Evolutionary conservation across 1,140 invertebrate species (phyloP).

Genomic region (Euura saliciscinereae): DNA sequence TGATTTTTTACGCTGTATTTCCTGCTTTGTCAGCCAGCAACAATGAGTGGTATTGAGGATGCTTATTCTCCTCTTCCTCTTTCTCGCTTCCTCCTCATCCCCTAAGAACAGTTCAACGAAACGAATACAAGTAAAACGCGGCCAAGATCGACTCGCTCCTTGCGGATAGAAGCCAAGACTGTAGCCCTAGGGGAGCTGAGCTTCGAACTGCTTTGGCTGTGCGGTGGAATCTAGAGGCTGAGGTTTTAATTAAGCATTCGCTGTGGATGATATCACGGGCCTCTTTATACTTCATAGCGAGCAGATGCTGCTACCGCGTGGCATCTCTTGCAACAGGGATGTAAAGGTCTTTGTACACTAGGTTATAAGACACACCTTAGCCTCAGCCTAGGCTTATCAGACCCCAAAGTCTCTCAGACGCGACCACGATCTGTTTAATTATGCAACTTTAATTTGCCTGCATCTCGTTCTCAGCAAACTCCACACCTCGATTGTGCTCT

Average conservation of each 20-base stretch:
- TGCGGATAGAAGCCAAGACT: constrained; percentile 38
- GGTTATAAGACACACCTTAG: not conserved
- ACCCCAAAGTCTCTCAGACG: too few species aligned
- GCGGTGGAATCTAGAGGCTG: constrained; percentile 37
- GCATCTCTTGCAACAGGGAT: constrained; percentile 10
- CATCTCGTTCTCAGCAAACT: constrained; percentile 34
- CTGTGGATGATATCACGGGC: constrained; percentile 57
- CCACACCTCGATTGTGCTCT: not conserved
- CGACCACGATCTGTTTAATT: constrained; percentile 50
- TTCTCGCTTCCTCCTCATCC: not conserved
- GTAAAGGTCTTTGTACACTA: too few species aligned
- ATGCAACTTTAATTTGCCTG: constrained; percentile 60
- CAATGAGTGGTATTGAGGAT: constrained; percentile 1
- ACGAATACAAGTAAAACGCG: constrained; percentile 1
- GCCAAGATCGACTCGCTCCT: constrained; percentile 35
- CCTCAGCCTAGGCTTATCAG: not conserved
- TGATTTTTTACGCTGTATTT: constrained; percentile 3
- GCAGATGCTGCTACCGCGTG: constrained; percentile 54
- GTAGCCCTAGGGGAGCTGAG: constrained; percentile 27
- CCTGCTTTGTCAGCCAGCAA: constrained; percentile 1
- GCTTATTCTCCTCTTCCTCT: not conserved
- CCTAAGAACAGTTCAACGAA: constrained; percentile 4
- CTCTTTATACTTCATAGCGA: constrained; percentile 59
- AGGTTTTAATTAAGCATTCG: constrained; percentile 62
- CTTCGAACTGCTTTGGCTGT: constrained; percentile 17